Evolutionary conservation across 1,140 invertebrate species (phyloP).

Genomic region (Microplitis mediator): DNA sequence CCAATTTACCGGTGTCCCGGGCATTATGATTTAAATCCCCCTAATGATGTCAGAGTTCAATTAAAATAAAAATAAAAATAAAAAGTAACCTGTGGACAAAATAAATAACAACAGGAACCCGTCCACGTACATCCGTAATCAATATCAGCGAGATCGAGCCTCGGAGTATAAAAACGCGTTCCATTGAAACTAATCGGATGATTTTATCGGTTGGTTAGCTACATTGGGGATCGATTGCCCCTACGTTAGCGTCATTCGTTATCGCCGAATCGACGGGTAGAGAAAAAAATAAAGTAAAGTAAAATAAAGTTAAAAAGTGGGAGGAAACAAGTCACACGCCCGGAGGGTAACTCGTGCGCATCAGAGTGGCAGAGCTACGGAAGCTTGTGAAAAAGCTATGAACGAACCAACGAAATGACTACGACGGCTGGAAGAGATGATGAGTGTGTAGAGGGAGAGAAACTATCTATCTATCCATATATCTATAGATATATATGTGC

Average conservation of each 20-base stretch:
- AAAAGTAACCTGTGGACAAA: too few species aligned
- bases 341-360: slow-evolving; percentile 31
- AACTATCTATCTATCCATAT: neutral
- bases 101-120: too few species aligned
- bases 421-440: slow-evolving; percentile 9
- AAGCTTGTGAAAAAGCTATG: neutral
- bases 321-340: neutral
- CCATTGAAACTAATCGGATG: slow-evolving; percentile 21
- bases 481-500: too few species aligned
- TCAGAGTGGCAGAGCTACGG: slow-evolving; percentile 24
- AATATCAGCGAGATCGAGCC: neutral
- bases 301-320: neutral
- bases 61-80: too few species aligned
- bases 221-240: neutral
- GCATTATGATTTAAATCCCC: neutral
- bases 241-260: neutral
- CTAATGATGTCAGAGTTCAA: neutral
- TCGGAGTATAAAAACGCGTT: neutral
- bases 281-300: neutral
- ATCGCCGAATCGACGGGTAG: neutral
- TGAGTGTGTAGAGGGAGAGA: neutral
- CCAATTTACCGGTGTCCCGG: neutral
- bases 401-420: slow-evolving; percentile 1
- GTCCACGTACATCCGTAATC: too few species aligned
- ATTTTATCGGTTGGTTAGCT: slow-evolving; percentile 13